A percentile compares a stretch with the other conserved stretches of the same genome.
These are phyloP conservation scores for Syngnathus floridae DNA, from an alignment of 2,113 vertebrate genomes.

Conservation along the genomic window DNA sequence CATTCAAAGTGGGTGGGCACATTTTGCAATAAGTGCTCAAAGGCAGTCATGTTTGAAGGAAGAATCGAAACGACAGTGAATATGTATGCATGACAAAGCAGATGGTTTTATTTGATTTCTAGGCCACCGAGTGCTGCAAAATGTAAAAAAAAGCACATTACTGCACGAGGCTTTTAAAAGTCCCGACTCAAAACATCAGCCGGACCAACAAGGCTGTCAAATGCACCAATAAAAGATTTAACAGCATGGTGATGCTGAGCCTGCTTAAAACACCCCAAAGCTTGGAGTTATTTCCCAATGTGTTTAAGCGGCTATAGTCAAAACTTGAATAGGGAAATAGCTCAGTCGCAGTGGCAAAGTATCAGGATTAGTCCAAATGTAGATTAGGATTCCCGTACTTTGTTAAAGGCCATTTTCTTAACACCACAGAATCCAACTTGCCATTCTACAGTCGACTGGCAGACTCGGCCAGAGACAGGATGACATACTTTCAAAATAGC, in stretches of 20 bases:
- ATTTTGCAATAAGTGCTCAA: background rate
- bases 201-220: background rate
- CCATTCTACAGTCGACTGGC: slow-evolving; percentile 25
- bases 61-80: background rate
- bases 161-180: slow-evolving; percentile 22
- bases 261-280: slow-evolving; percentile 40
- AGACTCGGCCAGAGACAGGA: background rate
- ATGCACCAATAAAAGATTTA: background rate
- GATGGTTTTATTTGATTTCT: background rate
- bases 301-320: slow-evolving; percentile 31
- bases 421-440: slow-evolving; percentile 28
- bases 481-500: background rate
- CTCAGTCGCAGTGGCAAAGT: slow-evolving; percentile 14
- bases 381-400: slow-evolving; percentile 45
- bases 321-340: slow-evolving; percentile 16
- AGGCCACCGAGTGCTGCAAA: background rate
- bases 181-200: background rate
- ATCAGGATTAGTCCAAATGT: slow-evolving; percentile 32
- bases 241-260: slow-evolving; percentile 31
- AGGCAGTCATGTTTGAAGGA: background rate
- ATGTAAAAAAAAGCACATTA: slow-evolving; percentile 8
- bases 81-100: background rate
- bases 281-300: slow-evolving; percentile 29
- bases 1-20: slow-evolving; percentile 26
- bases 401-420: slow-evolving; percentile 26